Percentiles rank a stretch among this genome's conserved stretches.
Conservation (phyloP, 2,888 invertebrate genomes). For the Nebria salina region DNA sequence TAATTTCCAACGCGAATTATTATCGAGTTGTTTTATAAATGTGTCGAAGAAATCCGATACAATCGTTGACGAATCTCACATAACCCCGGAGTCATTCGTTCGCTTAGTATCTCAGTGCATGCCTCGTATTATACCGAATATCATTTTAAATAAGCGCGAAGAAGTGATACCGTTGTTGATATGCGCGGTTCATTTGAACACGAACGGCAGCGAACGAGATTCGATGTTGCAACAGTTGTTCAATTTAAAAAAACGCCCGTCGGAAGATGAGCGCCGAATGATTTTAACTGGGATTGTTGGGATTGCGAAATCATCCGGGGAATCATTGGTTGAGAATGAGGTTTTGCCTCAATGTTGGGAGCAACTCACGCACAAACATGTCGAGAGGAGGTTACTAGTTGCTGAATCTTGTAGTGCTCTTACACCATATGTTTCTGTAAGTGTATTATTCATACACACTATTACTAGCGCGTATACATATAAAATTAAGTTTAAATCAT, state of each 20-base stretch:
- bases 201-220: conserved; percentile 69
- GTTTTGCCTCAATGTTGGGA: conserved; percentile 79
- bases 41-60: conserved; percentile 58
- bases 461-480: background rate
- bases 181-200: conserved; percentile 69
- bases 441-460: conserved; percentile 50
- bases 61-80: conserved; percentile 58
- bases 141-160: conserved; percentile 74
- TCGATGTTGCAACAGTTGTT: conserved; percentile 73
- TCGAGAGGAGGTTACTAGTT: conserved; percentile 73
- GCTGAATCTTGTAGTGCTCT: conserved; percentile 75
- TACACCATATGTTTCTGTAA: conserved; percentile 72
- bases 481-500: background rate
- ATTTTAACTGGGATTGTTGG: conserved; percentile 66
- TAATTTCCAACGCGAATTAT: conserved; percentile 67
- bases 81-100: conserved; percentile 62
- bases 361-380: conserved; percentile 74
- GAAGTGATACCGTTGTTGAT: conserved; percentile 74
- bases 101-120: conserved; percentile 67
- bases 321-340: conserved; percentile 70
- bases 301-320: conserved; percentile 63
- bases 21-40: conserved; percentile 63
- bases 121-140: conserved; percentile 73
- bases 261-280: conserved; percentile 70
- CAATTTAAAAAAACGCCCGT: conserved; percentile 76